Conservation (phyloP, 1,140 invertebrate species). For the Anastatus disparis region DNA sequence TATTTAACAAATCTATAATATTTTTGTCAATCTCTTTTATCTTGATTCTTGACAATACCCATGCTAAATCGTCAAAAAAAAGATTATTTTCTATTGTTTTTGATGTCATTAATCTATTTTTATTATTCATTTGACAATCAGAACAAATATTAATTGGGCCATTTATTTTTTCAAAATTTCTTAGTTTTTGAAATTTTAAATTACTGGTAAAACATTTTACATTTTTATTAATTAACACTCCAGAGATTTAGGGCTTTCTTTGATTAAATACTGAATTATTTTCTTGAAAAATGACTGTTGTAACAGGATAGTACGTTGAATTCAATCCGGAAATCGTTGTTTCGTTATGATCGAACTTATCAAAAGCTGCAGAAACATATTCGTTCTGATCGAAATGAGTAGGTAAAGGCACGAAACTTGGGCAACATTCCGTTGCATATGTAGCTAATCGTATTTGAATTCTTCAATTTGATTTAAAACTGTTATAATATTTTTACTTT, state of each 20-base stretch:
- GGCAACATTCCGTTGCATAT: not conserved
- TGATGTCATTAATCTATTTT: not conserved
- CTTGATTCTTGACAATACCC: not conserved
- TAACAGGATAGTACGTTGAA: too few relatives aligned
- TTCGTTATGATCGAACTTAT: too few relatives aligned
- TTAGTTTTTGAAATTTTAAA: not conserved
- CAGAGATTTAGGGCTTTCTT: not conserved
- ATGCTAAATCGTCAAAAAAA: not conserved
- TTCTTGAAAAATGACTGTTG: too few relatives aligned
- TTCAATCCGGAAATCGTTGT: too few relatives aligned
- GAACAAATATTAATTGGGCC: not conserved
- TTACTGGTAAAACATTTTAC: not conserved
- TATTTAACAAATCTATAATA: not conserved
- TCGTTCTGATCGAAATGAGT: not conserved
- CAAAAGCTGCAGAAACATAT: not conserved
- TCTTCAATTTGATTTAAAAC: not conserved
- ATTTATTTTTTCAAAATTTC: not conserved
- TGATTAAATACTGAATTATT: not conserved
- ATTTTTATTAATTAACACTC: not conserved
- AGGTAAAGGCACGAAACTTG: too few relatives aligned
- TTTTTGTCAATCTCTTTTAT: not conserved
- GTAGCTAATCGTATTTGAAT: not conserved
- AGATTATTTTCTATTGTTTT: not conserved
- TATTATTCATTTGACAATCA: not conserved
- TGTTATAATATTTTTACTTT: not conserved